Evolutionary conservation across 1,140 invertebrate genomes (phyloP), one percentile per base, ranked within the genome.

Genomic region (Brachionus koreanus): DNA sequence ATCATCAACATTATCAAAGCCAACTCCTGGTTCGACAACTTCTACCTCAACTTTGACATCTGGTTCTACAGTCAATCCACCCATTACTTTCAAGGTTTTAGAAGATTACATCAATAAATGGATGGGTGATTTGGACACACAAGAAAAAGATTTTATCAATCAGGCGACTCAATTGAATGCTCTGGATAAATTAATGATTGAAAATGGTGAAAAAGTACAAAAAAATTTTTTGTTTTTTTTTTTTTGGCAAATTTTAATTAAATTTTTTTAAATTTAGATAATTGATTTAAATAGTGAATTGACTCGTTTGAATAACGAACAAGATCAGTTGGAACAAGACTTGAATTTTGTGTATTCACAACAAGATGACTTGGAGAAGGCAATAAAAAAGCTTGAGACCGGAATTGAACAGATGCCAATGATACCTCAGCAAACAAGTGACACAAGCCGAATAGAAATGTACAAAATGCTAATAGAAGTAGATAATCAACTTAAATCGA

Each of bases 61-160:
- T 35, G 16, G 19, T 46, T 33, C 52, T 37, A 77, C 46, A 12
- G 16, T 7, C 9, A 79, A 79, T 61, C 37, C 76, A 7, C 69
- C 69, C 75, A 92, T 97, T 85, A 95, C 92, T 16, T 98, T 95
- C 86, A 91, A 92, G 25, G 94, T 97, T 86, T 87, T 98, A 23
- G 95, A 98, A 88, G 95, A 98, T 85, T 91, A 92, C 1, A 95
- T 97, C 63, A 98, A 97, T 86, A 97, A 98, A 87, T 98, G 95
- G 95, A 95, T 93, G 0, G 86, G 94, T 13, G 95, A 97, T 85
- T 88, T 98, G 12, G 94, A 96, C 85, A 94, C 97, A 84, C 95
- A 97, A 86, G 96, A 97, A 86, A 94, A 93, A 87, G 91, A 93
- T 1, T 98, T 98, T 87, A 92, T 96, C 46, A 94, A 95, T 87